Percentiles rank a stretch among this genome's conserved stretches.
phyloP scores from a whole-genome alignment of 2,888 invertebrate species.

The Orthosia gothica region DNA sequence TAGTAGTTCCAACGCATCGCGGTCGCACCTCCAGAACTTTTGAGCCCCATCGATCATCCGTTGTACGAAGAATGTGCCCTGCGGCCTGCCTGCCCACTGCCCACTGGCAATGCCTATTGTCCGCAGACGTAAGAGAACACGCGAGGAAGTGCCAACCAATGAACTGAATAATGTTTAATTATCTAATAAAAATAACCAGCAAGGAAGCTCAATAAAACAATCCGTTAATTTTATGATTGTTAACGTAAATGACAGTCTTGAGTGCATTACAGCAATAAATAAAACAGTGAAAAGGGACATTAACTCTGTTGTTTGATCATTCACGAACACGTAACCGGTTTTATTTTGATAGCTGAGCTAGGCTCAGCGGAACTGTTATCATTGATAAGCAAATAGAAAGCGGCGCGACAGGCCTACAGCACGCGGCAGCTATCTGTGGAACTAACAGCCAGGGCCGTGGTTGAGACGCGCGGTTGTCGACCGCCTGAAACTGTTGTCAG shows the following conservation, averaged over 20 bases:
- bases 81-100: too few species aligned
- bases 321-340: neutral
- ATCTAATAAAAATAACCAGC: too few species aligned
- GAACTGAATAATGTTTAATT: too few species aligned
- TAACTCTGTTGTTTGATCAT: neutral
- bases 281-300: neutral
- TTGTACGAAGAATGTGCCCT: too few species aligned
- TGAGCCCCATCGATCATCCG: too few species aligned
- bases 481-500: neutral
- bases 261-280: neutral
- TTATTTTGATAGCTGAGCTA: neutral
- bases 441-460: neutral
- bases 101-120: too few species aligned
- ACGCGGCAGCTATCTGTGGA: neutral
- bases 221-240: neutral
- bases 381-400: neutral
- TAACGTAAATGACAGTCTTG: neutral
- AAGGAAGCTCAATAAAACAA: neutral
- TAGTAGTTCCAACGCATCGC: too few species aligned
- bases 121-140: neutral
- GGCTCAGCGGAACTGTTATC: neutral
- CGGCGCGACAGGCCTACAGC: neutral
- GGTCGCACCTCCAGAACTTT: too few species aligned
- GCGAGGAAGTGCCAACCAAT: neutral
- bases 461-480: neutral